These are phyloP conservation scores for Athripsodes cinereus DNA, from an alignment of 2,888 invertebrate genomes.

Conservation along the genomic window DNA sequence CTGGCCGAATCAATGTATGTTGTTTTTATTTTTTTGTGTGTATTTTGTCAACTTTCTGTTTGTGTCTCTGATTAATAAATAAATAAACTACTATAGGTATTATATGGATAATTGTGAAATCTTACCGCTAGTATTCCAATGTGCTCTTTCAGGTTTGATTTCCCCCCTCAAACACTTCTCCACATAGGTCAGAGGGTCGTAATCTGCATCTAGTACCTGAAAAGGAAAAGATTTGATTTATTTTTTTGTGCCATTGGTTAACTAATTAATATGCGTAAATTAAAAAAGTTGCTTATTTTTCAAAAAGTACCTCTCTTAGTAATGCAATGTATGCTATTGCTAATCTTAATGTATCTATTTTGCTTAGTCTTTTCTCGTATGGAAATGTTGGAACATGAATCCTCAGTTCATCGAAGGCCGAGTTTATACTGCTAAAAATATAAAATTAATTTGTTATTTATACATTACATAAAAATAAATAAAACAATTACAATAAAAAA, in stretches of 20 bases:
- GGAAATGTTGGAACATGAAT: constrained; percentile 99
- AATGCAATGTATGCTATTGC: constrained; percentile 97
- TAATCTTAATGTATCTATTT: constrained; percentile 94
- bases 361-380: constrained; percentile 95
- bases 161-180: constrained; percentile 87
- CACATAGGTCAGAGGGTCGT: constrained; percentile 89
- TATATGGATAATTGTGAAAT: too few relatives aligned
- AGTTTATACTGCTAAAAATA: constrained; percentile 92
- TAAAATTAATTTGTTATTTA: constrained; percentile 23
- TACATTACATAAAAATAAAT: too few relatives aligned
- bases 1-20: too few relatives aligned
- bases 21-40: too few relatives aligned
- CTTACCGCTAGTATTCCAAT: constrained; percentile 96
- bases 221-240: constrained; percentile 4
- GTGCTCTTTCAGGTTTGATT: constrained; percentile 79
- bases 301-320: constrained; percentile 59
- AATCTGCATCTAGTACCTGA: constrained; percentile 74
- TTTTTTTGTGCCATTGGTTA: too few relatives aligned
- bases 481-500: too few relatives aligned
- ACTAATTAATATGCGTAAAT: neutral
- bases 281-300: too few relatives aligned
- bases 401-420: constrained; percentile 96
- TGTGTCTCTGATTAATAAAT: too few relatives aligned
- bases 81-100: too few relatives aligned
- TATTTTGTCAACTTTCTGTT: too few relatives aligned